Evolutionary conservation across 2,797 vertebrate species (phyloP), one percentile per base, ranked within the genome.

Genomic region (Platyrinchus mystaceus): DNA sequence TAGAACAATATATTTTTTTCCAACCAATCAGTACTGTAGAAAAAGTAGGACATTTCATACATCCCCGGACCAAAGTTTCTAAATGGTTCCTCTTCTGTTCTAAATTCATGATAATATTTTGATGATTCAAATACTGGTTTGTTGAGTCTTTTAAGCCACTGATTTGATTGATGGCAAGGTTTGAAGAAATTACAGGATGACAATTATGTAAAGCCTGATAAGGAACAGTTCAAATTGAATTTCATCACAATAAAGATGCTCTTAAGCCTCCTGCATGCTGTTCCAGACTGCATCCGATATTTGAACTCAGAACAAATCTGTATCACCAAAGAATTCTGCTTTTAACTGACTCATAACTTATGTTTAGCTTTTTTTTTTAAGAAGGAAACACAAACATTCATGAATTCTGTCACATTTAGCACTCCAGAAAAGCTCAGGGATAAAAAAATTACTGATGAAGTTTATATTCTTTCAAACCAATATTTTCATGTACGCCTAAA

Each of bases 331-430:
- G 22, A 62, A 91, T 94, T 97, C 94, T 94, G 95, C 96, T 98
- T 98, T 98, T 95, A 97, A 97, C 87, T 89, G 58, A 47, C 69
- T 64, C 91, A 90, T 97, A 97, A 98, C 98, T 97, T 97, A 98
- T 98, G 96, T 90, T 85, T 89, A 96, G 93, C 96, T 94, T 95
- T 97, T 94, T 95, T 97, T 98, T 98, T 98, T 97, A 96, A 96
- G 97, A 97, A 98, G 59, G 46, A 86, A 75, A 68, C 7, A 3
- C 10, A 55, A 76, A 67, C 7, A 21, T 56, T 92, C 87, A 69
- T 82, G 81, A 89, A 95, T 96, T 96, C 84, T 97, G 93, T 97
- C 93, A 92, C 92, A 97, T 88, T 97, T 97, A 95, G 59, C 52
- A 47, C 63, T 69, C 32, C 93, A 95, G 96, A 95, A 97, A 97